Percentiles rank a stretch among this genome's conserved stretches.
These are phyloP conservation scores for Eospalax fontanierii DNA, from an alignment of 2,797 vertebrate species.

Conservation along the genomic window DNA sequence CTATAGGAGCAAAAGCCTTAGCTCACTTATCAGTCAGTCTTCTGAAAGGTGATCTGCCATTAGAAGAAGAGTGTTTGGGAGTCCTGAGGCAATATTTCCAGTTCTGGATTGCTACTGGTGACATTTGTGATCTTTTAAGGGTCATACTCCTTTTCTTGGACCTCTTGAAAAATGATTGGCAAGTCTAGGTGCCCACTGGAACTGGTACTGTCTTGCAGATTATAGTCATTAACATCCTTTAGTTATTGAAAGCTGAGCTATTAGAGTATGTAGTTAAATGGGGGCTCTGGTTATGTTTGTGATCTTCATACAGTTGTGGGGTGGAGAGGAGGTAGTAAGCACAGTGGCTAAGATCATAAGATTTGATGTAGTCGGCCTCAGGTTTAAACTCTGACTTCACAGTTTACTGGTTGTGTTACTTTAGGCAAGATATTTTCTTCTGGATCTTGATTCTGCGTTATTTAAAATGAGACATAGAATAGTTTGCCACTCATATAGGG, in stretches of 20 bases:
- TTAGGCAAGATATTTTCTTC: conserved; percentile 1
- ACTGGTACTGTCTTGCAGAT: neutral
- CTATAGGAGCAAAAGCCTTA: neutral
- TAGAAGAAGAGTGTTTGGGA: neutral
- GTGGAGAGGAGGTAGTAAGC: neutral
- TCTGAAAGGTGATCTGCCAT: neutral
- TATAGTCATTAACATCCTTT: neutral
- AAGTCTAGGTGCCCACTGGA: neutral
- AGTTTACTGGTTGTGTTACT: conserved; percentile 29
- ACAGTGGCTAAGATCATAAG: neutral
- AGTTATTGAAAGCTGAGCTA: neutral
- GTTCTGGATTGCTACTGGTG: conserved; percentile 24
- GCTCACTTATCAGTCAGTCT: neutral
- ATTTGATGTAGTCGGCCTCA: neutral
- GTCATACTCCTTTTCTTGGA: neutral
- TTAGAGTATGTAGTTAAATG: neutral
- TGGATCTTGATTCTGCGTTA: conserved; percentile 49
- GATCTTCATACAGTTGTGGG: neutral
- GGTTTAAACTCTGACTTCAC: conserved; percentile 30
- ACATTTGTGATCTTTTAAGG: neutral
- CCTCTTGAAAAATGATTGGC: conserved; percentile 22
- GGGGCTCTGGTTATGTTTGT: neutral
- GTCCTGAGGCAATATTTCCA: conserved; percentile 27
- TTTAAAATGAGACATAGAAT: conserved; percentile 44
- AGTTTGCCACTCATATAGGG: neutral